Conservation (phyloP, 1,140 invertebrate genomes). For the Caenorhabditis inopinata region DNA sequence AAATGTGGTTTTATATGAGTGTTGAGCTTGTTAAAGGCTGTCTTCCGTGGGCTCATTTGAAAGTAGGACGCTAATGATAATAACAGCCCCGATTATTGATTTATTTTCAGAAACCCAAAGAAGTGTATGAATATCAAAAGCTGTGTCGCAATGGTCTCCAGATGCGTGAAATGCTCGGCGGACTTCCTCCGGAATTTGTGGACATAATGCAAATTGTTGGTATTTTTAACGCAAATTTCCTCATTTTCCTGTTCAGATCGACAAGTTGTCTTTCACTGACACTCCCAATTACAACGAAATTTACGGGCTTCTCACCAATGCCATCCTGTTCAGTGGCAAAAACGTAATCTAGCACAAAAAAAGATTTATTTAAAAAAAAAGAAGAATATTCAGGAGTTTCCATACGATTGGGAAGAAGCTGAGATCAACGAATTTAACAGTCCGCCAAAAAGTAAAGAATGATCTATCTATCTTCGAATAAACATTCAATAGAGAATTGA, state of each 20-base stretch:
- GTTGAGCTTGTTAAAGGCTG: conserved; percentile 44
- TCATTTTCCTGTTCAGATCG: not conserved
- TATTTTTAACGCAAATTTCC: not conserved
- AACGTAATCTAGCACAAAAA: not conserved
- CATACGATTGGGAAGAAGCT: conserved; percentile 44
- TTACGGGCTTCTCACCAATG: conserved; percentile 31
- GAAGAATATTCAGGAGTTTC: conserved; percentile 43
- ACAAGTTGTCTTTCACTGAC: conserved; percentile 36
- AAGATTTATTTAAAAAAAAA: not conserved
- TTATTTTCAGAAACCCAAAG: conserved; percentile 39
- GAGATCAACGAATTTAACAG: conserved; percentile 16
- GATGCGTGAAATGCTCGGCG: conserved; percentile 35
- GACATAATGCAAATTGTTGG: conserved; percentile 40
- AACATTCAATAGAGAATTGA: too few relatives aligned
- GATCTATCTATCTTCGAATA: too few relatives aligned
- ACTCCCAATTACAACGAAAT: conserved; percentile 40
- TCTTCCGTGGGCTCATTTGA: conserved; percentile 40
- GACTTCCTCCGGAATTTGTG: conserved; percentile 28
- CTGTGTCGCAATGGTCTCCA: conserved; percentile 24
- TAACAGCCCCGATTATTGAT: too few relatives aligned
- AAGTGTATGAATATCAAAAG: conserved; percentile 39
- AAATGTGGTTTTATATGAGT: conserved; percentile 48
- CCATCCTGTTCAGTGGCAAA: not conserved
- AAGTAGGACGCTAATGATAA: not conserved
- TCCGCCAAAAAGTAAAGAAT: not conserved